Conservation (phyloP, 2,113 vertebrate species). For the Paradoxurus hermaphroditus region DNA sequence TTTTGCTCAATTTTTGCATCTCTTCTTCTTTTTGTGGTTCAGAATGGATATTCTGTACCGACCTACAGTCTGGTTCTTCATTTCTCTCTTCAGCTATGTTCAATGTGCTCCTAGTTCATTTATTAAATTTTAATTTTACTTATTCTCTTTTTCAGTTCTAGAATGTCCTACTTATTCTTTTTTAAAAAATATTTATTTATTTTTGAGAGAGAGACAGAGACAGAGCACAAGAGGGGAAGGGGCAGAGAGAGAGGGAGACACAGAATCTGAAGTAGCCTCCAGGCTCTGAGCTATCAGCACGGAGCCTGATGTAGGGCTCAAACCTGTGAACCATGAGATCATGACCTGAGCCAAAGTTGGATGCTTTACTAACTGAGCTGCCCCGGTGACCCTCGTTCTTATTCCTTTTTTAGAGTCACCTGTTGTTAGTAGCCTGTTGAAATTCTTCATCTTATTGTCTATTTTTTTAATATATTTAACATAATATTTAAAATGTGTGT, state of each 20-base stretch:
- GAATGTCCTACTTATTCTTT: not conserved
- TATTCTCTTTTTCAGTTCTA: not conserved
- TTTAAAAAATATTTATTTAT: not conserved
- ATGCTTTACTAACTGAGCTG: too few relatives aligned
- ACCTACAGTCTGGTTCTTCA: not conserved
- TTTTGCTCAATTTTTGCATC: not conserved
- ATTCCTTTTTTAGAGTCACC: not conserved
- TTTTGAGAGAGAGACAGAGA: too few relatives aligned
- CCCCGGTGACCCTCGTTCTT: too few relatives aligned
- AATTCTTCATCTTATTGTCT: not conserved
- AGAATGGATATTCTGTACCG: not conserved
- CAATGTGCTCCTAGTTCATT: not conserved
- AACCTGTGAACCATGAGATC: too few relatives aligned
- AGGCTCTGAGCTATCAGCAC: too few relatives aligned
- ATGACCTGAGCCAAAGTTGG: too few relatives aligned
- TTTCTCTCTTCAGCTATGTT: slow-evolving; percentile 1
- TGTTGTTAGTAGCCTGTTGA: not conserved
- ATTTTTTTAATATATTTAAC: not conserved
- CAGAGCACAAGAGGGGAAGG: too few relatives aligned
- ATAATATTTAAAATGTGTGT: not conserved
- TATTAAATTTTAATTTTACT: slow-evolving; percentile 18
- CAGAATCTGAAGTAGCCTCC: too few relatives aligned
- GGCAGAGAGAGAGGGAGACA: too few relatives aligned
- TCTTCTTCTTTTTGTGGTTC: not conserved
- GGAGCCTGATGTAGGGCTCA: too few relatives aligned